Evolutionary conservation across 2,113 vertebrate species (phyloP).

Genomic region (Phycodurus eques): DNA sequence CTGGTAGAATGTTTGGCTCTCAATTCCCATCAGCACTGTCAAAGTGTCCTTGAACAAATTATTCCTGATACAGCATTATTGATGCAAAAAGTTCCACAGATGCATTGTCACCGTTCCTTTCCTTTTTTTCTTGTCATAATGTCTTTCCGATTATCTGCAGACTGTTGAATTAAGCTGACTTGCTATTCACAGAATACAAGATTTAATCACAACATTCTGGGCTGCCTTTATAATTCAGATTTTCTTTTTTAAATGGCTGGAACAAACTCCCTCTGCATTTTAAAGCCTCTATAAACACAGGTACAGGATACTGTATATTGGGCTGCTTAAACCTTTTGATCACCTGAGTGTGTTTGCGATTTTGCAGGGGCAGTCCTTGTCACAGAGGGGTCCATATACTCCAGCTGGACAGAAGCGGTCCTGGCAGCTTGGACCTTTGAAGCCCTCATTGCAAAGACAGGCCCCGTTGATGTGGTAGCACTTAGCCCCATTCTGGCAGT

Average conservation of each 20-base stretch:
- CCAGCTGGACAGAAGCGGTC: slow-evolving; percentile 88
- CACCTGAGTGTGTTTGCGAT: slow-evolving; percentile 85
- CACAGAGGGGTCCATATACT: slow-evolving; percentile 86
- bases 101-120: not conserved
- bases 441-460: slow-evolving; percentile 89
- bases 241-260: not conserved
- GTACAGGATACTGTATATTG: not conserved
- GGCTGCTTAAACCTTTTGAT: not conserved
- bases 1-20: not conserved
- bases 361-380: slow-evolving; percentile 85
- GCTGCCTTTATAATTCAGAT: not conserved
- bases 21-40: not conserved
- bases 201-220: not conserved
- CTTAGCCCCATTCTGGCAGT: slow-evolving; percentile 89
- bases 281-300: not conserved
- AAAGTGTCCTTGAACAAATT: slow-evolving; percentile 9
- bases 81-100: not conserved
- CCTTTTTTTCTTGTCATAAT: not conserved
- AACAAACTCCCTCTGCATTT: not conserved
- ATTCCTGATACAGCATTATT: not conserved
- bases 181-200: not conserved
- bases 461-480: slow-evolving; percentile 89
- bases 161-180: slow-evolving; percentile 2
- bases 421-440: slow-evolving; percentile 87
- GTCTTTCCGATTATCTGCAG: not conserved